These are phyloP conservation scores for Lochmaea crataegi DNA, from an alignment of 2,888 invertebrate genomes.

Conservation along the genomic window DNA sequence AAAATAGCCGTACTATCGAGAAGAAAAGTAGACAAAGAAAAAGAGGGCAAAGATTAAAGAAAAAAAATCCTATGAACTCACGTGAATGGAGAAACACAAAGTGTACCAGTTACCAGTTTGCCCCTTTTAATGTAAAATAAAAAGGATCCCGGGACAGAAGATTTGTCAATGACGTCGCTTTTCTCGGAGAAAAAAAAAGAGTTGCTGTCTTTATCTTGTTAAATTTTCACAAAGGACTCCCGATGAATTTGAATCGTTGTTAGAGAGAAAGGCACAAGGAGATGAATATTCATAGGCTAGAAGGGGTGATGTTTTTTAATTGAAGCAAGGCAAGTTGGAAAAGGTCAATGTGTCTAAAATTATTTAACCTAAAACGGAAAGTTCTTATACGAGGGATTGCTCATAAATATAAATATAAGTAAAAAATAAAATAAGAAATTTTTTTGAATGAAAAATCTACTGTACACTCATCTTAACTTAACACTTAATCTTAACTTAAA, in stretches of 20 bases:
- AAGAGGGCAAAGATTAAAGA: not conserved
- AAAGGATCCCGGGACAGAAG: not conserved
- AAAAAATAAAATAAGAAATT: too few species aligned
- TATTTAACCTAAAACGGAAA: too few species aligned
- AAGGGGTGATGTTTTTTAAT: not conserved
- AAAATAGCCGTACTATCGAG: not conserved
- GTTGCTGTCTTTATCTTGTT: not conserved
- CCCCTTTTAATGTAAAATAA: not conserved
- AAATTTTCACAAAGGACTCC: not conserved
- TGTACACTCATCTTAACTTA: too few species aligned
- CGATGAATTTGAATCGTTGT: not conserved
- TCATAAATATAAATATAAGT: too few species aligned
- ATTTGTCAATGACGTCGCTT: slow-evolving; percentile 1
- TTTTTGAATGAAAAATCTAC: too few species aligned
- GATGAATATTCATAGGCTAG: not conserved
- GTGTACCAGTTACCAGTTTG: not conserved
- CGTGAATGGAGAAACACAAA: too few species aligned
- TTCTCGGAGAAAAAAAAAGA: not conserved
- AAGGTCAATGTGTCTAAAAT: too few species aligned
- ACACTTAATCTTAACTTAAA: too few species aligned
- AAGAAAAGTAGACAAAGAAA: not conserved
- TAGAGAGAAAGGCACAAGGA: not conserved
- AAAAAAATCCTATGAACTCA: not conserved
- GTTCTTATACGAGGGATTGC: too few species aligned
- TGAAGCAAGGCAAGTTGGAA: too few species aligned